Base-by-base conservation (phyloP, 2,888 invertebrate genomes). In the Ophion ventricosus region DNA sequence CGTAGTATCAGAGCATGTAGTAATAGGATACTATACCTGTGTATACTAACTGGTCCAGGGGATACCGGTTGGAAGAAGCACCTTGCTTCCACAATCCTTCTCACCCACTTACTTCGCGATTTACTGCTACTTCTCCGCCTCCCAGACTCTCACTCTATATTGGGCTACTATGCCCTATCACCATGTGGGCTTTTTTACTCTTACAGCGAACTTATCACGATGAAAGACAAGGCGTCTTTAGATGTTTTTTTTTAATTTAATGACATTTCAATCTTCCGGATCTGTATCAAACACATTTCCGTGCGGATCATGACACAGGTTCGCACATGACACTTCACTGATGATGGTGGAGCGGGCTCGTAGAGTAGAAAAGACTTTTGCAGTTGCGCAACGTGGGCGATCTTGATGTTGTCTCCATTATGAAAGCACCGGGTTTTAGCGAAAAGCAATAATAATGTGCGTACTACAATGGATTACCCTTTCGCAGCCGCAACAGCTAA, bases 101-200 rank as follows among this genome's bases (percentile, higher is more conserved):
- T 89, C 89, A 90, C 88, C 90, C 90, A 90, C 90, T 90, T 90
- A 90, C 87, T 87, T 88, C 67, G 78, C 85, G 82, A 81, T 85
- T 82, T 85, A 84, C 83, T 79, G 82, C 80, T 70, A 57, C 40
- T 59, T 61, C 78, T 56, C 73, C 73, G 67, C 79, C 70, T 75
- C 66, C 25, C 64, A 14, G 72, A 40, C 69, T 57, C 43, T 57
- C 70, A 26, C 59, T 75, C 40, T 69, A 80, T 72, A 79, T 81
- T 57, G 25, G 49, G 2, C 56, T 49, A 67, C 56, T 78, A 25
- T 26, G 75, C 75, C 76, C 67, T n/a, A 29, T 72, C 63, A 59
- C 23, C 64, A 0, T 20, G 49, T 14, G 49, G 66, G n/a, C 56
- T 29, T 59, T 67, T n/a, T 66, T 29, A 29, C 73, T 61, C 80